Evolutionary conservation across 1,140 invertebrate genomes (phyloP), one percentile per base, ranked within the genome.

Genomic region (Arion vulgaris): DNA sequence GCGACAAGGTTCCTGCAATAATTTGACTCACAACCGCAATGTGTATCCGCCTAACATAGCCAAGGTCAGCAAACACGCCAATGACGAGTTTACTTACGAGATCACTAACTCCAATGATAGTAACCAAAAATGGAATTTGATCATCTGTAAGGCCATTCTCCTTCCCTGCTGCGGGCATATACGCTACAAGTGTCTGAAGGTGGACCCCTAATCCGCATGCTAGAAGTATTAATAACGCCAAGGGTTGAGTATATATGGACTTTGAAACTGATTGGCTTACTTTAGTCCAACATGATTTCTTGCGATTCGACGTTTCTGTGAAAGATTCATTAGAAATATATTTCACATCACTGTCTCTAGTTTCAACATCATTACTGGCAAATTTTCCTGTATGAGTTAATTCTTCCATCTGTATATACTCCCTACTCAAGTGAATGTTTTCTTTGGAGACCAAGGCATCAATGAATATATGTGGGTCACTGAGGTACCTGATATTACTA

Each of bases 131-230:
- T 11, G 77, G 36, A n/a, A 68, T 26, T 57, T 79, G 15, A 57
- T 68, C 38, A 36, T 36, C 41, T 36, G 51, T 26, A 39, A 79
- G 53, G 38, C 77, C 77, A n/a, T 79, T 62, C 28, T 79, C 77
- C 28, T 26, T 34, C 11, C 77, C 77, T 5, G 41, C 19, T 7
- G 57, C 28, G 15, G 77, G 77, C 77, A 79, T 79, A n/a, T 79
- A 79, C 4, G 34, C 36, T 23, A 66, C 23, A 39, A 0, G n/a
- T 26, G 53, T 5, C 17, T 66, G 28, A 23, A 57, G 23, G 28
- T 79, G 51, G 23, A 79, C 57, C 0, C 77, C 77, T 7, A 79
- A 1, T 57, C 77, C 77, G 23, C 57, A 41, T 5, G 36, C 53
- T 39, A 79, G 34, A 41, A 79, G 28, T 17, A 79, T 15, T 19